phyloP scores from a whole-genome alignment of 2,113 vertebrate species.

The Zosterops borbonicus region DNA sequence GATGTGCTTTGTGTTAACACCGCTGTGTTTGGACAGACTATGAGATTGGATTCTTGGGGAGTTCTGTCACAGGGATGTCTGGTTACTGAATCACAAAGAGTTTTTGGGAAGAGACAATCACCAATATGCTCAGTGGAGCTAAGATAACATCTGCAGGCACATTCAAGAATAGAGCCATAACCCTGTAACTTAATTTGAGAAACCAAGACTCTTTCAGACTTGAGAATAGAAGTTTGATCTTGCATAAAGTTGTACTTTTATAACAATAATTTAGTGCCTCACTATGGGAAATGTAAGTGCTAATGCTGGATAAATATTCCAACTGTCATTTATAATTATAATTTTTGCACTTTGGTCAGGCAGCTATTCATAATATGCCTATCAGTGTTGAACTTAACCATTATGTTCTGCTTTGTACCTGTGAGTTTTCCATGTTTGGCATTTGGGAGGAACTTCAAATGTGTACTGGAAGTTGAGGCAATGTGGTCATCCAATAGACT shows the following conservation, averaged over 20 bases:
- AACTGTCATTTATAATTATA: background rate
- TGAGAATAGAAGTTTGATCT: background rate
- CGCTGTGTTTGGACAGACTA: background rate
- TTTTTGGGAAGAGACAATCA: background rate
- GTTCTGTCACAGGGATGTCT: background rate
- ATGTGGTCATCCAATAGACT: background rate
- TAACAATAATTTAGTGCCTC: background rate
- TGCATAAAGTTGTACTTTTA: background rate
- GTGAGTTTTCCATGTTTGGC: background rate
- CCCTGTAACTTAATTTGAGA: constrained; percentile 13
- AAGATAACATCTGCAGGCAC: background rate
- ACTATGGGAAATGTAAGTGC: background rate
- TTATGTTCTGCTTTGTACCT: background rate
- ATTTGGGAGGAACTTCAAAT: background rate
- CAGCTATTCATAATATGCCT: background rate
- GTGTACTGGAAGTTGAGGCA: background rate
- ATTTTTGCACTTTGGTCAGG: background rate
- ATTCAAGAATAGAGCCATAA: background rate
- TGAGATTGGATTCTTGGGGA: background rate
- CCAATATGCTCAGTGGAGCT: background rate
- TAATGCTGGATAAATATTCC: constrained; percentile 6
- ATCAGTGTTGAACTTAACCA: background rate
- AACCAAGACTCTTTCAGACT: constrained; percentile 2
- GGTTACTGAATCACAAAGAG: background rate
- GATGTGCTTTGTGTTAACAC: background rate